Percentiles rank a stretch among this genome's conserved stretches.
These are phyloP conservation scores for Drosophila nr. medialis DNA, from an alignment of 2,888 invertebrate species.

Conservation along the genomic window DNA sequence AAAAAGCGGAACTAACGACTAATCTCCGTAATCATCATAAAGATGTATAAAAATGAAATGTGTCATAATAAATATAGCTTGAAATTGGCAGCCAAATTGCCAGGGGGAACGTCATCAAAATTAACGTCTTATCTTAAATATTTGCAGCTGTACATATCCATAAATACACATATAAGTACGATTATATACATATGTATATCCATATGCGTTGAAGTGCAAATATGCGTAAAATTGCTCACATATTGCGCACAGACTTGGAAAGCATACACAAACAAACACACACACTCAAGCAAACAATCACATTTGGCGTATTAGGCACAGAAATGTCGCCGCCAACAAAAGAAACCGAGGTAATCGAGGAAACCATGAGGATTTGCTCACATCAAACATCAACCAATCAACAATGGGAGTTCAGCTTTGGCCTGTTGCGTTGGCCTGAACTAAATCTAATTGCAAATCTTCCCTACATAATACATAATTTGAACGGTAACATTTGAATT, in stretches of 20 bases:
- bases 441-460: background rate
- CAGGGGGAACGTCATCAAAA: conserved; percentile 64
- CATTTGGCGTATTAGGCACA: conserved; percentile 52
- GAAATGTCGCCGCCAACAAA: conserved; percentile 41
- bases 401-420: background rate
- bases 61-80: conserved; percentile 26
- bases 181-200: conserved; percentile 9
- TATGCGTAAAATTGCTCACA: conserved; percentile 71
- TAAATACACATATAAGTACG: conserved; percentile 14
- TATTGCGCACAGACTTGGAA: conserved; percentile 23
- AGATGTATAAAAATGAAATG: conserved; percentile 50
- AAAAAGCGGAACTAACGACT: conserved; percentile 61
- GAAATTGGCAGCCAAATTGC: conserved; percentile 53
- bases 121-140: conserved; percentile 71
- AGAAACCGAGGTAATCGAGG: background rate
- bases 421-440: background rate
- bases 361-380: background rate
- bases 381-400: too few species aligned
- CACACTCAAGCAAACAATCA: conserved; percentile 24
- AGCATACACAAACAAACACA: conserved; percentile 20
- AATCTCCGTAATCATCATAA: conserved; percentile 68
- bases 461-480: background rate
- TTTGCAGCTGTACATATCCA: conserved; percentile 22
- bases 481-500: background rate
- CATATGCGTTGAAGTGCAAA: conserved; percentile 59